phyloP scores from a whole-genome alignment of 2,113 vertebrate species.

The Callorhinus ursinus region DNA sequence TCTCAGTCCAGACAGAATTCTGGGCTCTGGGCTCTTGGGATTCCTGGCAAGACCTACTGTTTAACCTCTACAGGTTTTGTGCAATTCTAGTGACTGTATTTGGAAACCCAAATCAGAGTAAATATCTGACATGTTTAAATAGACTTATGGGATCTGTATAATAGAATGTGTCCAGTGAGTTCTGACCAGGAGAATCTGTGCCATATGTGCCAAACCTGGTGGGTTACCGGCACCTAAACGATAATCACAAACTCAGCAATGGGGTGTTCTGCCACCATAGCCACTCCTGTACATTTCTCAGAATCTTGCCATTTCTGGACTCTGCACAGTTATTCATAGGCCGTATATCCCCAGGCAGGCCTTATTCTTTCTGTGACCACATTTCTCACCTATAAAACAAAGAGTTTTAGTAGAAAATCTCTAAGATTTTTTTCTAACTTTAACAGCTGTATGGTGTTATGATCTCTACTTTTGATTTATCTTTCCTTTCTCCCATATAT shows the following conservation, averaged over 20 bases:
- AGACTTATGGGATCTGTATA: neutral
- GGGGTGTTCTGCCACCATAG: neutral
- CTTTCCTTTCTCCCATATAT: neutral
- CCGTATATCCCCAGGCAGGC: neutral
- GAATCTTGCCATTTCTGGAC: neutral
- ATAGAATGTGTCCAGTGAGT: neutral
- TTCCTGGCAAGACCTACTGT: neutral
- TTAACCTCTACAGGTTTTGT: neutral
- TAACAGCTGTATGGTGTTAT: neutral
- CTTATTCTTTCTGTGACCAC: neutral
- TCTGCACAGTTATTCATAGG: neutral
- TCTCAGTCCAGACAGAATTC: neutral
- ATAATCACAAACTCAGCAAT: neutral
- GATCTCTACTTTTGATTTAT: slow-evolving; percentile 48
- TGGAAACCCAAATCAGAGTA: neutral
- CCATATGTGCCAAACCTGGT: neutral
- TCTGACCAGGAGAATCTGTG: neutral
- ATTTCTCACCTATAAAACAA: slow-evolving; percentile 5
- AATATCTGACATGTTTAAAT: neutral
- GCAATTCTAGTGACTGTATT: neutral
- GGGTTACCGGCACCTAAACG: neutral
- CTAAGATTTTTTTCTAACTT: slow-evolving; percentile 9
- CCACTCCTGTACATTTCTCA: neutral
- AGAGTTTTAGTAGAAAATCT: neutral
- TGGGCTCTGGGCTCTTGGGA: neutral